These are phyloP conservation scores for Yponomeuta malinellus DNA, from an alignment of 2,888 invertebrate species.

Conservation along the genomic window DNA sequence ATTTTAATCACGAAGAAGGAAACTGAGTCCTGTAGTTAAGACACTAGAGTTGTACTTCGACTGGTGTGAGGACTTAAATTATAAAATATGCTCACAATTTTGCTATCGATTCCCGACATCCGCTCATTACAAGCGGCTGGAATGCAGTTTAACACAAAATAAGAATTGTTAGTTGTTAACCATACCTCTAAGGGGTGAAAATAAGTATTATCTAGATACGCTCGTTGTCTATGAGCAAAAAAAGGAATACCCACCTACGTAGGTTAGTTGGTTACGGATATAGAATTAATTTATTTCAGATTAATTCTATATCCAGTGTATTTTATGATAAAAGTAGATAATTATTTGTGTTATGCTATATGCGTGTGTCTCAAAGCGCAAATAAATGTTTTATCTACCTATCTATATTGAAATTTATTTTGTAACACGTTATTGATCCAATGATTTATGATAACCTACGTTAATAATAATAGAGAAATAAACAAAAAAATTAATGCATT, in stretches of 20 bases:
- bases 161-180: conserved; percentile 44
- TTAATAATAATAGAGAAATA: not conserved
- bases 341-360: no score
- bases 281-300: no score
- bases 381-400: no score
- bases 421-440: not conserved
- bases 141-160: conserved; percentile 65
- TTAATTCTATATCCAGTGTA: no score
- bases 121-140: conserved; percentile 69
- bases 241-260: not conserved
- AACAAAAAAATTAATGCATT: not conserved
- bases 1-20: conserved; percentile 27
- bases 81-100: conserved; percentile 66
- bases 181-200: conserved; percentile 35
- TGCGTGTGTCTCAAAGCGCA: no score
- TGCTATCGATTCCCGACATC: conserved; percentile 69
- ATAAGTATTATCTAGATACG: conserved; percentile 34
- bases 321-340: no score
- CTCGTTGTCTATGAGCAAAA: not conserved
- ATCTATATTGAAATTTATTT: not conserved
- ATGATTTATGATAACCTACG: not conserved
- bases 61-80: conserved; percentile 30
- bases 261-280: no score
- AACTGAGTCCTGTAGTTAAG: not conserved
- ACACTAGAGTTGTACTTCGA: conserved; percentile 22